Conservation (phyloP, 2,797 vertebrate species). For the Mareca penelope region DNA sequence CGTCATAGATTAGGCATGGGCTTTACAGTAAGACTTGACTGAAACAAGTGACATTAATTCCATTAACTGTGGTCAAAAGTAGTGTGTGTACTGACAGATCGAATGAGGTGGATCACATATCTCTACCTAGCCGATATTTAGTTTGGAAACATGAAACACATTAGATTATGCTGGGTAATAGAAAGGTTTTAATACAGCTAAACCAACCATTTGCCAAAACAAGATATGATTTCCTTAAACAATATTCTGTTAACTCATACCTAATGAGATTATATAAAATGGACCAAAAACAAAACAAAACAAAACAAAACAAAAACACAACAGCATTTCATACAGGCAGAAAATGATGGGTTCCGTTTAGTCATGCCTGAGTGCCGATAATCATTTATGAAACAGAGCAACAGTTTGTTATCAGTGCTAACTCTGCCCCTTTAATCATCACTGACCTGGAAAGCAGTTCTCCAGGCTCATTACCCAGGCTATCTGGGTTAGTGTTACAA, state of each 20-base stretch:
- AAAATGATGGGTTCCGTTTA: neutral
- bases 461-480: neutral
- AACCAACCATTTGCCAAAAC: neutral
- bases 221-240: neutral
- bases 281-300: neutral
- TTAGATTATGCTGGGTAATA: slow-evolving; percentile 21
- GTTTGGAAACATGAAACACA: slow-evolving; percentile 33
- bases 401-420: neutral
- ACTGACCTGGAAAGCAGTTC: neutral
- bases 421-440: neutral
- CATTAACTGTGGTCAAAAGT: slow-evolving; percentile 50
- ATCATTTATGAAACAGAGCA: neutral
- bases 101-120: neutral
- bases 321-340: neutral
- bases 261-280: neutral
- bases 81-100: slow-evolving; percentile 1
- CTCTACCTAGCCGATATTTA: slow-evolving; percentile 24
- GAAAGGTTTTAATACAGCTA: neutral
- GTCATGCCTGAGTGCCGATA: fast-evolving
- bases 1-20: slow-evolving; percentile 47
- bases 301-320: no score
- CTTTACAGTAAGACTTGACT: slow-evolving; percentile 36
- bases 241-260: neutral
- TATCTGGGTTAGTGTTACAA: neutral
- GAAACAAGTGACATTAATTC: slow-evolving; percentile 62